phyloP scores from a whole-genome alignment of 2,113 vertebrate genomes.

The Opisthocomus hoazin region DNA sequence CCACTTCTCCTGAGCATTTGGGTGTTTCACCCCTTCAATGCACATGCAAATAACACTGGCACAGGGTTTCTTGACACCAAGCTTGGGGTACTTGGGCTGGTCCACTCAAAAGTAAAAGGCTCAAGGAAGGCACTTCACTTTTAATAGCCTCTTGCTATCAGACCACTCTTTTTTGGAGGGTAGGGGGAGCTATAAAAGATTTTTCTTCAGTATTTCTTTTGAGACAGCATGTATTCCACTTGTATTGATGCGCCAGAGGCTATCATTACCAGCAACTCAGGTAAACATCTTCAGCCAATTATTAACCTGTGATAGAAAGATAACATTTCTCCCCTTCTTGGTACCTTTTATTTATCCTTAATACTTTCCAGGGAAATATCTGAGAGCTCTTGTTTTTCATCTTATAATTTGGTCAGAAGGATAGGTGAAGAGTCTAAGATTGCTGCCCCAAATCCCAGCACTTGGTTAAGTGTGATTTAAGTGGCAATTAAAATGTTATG shows the following conservation, averaged over 20 bases:
- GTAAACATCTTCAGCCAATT: conserved; percentile 42
- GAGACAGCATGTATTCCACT: conserved; percentile 8
- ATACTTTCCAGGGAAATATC: conserved; percentile 46
- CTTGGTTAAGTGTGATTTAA: conserved; percentile 51
- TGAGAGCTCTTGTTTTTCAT: conserved; percentile 38
- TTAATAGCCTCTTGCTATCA: neutral
- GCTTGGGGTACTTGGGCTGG: neutral
- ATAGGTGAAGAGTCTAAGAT: conserved; percentile 26
- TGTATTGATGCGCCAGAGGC: conserved; percentile 51
- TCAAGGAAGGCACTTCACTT: neutral
- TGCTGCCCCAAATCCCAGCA: conserved; percentile 33
- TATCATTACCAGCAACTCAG: conserved; percentile 36
- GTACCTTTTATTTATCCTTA: conserved; percentile 35
- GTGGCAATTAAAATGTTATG: conserved; percentile 42
- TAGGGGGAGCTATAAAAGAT: neutral
- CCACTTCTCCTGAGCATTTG: neutral
- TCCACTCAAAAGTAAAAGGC: neutral
- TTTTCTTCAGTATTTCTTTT: conserved; percentile 24
- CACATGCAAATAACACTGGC: neutral
- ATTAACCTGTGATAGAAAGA: conserved; percentile 39
- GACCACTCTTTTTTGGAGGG: neutral
- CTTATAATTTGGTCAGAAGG: conserved; percentile 31
- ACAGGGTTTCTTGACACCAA: neutral
- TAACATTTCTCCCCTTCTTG: neutral
- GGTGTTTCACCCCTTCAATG: neutral